A percentile compares a stretch with the other conserved stretches of the same genome.
These are phyloP conservation scores for Melanotaenia trifasciata DNA, from an alignment of 2,797 vertebrate species.

Conservation along the genomic window DNA sequence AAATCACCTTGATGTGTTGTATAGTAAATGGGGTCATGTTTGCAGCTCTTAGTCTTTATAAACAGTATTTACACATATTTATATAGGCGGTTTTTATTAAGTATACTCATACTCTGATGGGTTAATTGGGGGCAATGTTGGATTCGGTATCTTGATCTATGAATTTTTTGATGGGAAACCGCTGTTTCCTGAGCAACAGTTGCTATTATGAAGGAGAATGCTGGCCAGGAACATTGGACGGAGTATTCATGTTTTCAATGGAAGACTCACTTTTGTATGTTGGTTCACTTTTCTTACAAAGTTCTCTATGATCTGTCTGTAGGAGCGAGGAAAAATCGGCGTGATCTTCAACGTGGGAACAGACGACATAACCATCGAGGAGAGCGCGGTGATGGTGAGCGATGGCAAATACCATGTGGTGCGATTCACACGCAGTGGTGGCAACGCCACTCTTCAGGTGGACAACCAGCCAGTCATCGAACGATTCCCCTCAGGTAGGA, in stretches of 20 bases:
- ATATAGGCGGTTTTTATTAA: too few relatives aligned
- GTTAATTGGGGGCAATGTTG: not conserved
- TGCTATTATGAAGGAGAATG: not conserved
- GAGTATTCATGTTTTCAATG: not conserved
- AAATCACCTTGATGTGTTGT: not conserved
- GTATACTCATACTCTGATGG: not conserved
- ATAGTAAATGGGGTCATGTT: not conserved
- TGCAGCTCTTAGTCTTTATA: too few relatives aligned
- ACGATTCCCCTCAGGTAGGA: conserved; percentile 93
- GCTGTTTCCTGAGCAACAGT: not conserved
- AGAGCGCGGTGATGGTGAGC: conserved; percentile 90
- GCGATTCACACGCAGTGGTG: conserved; percentile 93
- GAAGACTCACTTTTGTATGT: not conserved
- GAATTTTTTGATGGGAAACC: not conserved
- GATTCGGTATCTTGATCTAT: not conserved
- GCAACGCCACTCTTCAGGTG: conserved; percentile 94
- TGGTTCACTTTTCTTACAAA: not conserved
- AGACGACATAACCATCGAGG: conserved; percentile 92
- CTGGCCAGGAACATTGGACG: not conserved
- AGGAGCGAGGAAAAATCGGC: conserved; percentile 91
- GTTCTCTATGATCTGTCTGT: conserved; percentile 2
- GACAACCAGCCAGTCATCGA: conserved; percentile 95
- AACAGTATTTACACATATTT: too few relatives aligned
- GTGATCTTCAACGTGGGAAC: conserved; percentile 97
- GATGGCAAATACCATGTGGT: conserved; percentile 96